Evolutionary conservation across 2,113 vertebrate species (phyloP), one percentile per base, ranked within the genome.

Genomic region (Tachysurus fulvidraco): DNA sequence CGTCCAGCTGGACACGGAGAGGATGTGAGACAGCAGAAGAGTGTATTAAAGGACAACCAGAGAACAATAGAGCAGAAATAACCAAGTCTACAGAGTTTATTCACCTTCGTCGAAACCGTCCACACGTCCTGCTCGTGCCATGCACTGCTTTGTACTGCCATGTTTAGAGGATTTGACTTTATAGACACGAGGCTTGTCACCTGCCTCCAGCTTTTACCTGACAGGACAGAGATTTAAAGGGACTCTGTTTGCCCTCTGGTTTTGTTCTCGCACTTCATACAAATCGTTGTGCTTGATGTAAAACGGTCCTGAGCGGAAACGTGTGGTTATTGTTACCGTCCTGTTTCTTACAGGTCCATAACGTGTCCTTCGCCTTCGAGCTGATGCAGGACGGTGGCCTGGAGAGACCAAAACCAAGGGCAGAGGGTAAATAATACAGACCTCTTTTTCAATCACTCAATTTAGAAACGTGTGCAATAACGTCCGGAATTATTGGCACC

Each of bases 351-450:
- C 92, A 99, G 98, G 98, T 99, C 2, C 92, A 98, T 91, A 99
- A 99, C 3, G 97, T 99, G 64, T 97, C 97, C 73, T 98, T 99
- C 90, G 96, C 98, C 0, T 99, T 99, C 91, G 98, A 99, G 81
- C 95, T 99, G 90, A 99, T 99, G 98, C 97, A 99, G 89, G 98
- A 99, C 9, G 97, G 97, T 87, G 98, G 98, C 59, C 83, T 99
- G 92, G 97, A 98, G 94, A 98, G 96, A 92, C 98, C 98, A 73
- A 99, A 99, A 83, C 98, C 98, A 28, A 94, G 98, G 81, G 96
- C 97, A 78, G 98, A 99, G 95, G 98, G 98, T 99, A 96, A 11
- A 79, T 5, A 21, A 79, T 5, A 21, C 52, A 57, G 28, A 57
- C 25, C 76, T 57, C 54, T 57, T 8, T 13, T 11, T 79, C 7